A percentile compares a stretch with the other conserved stretches of the same genome.
Conservation (phyloP, 2,888 invertebrate species). For the Eueremaeus valkanovi region DNA sequence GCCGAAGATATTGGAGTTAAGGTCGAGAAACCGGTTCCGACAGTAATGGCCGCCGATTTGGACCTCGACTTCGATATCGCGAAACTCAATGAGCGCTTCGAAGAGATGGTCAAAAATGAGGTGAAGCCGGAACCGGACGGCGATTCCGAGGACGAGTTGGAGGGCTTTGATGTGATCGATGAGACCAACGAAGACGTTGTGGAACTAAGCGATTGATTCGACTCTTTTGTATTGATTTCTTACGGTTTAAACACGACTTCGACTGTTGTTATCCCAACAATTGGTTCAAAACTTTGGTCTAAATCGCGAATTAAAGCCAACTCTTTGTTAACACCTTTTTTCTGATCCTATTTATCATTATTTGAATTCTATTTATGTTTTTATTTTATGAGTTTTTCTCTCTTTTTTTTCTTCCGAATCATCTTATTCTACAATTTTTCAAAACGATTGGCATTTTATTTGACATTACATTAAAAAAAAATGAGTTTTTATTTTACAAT, state of each 20-base stretch:
- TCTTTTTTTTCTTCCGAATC: no score
- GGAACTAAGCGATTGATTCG: not conserved
- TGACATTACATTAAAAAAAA: no score
- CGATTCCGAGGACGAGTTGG: not conserved
- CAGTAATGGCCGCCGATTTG: no score
- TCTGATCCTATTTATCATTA: no score
- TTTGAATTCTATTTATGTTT: no score
- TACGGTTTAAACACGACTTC: not conserved
- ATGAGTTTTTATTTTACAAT: no score
- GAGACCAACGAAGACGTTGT: not conserved
- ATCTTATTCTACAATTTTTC: no score
- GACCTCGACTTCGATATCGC: not conserved
- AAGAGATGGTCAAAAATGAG: not conserved
- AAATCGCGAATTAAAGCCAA: not conserved
- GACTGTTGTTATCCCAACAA: not conserved
- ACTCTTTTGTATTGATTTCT: not conserved
- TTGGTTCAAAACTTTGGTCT: not conserved
- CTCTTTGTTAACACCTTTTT: no score
- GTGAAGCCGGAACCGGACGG: not conserved
- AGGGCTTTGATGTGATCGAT: slow-evolving; percentile 27
- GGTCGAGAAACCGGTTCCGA: no score
- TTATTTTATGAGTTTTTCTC: no score
- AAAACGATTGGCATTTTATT: no score
- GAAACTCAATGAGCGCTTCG: not conserved
- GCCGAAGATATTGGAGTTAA: not conserved